Percentiles rank a stretch among this genome's conserved stretches.
These are phyloP conservation scores for Crotalus tigris DNA, from an alignment of 2,113 vertebrate species.

Conservation along the genomic window DNA sequence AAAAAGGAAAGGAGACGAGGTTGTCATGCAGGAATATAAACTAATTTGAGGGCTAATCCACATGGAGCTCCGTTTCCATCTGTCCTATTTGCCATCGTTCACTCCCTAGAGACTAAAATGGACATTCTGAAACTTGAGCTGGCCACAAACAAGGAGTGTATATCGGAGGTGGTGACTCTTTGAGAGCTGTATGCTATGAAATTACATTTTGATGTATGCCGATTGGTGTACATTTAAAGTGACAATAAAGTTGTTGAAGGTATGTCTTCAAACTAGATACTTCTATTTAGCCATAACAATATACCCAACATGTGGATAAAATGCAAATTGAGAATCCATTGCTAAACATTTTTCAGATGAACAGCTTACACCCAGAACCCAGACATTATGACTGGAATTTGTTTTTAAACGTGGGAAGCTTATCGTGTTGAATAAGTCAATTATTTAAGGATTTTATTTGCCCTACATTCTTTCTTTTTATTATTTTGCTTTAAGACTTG, in stretches of 20 bases:
- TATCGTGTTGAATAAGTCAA: constrained; percentile 9
- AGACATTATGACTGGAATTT: constrained; percentile 34
- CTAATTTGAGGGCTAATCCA: no score
- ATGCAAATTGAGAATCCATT: constrained; percentile 22
- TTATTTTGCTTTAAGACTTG: constrained; percentile 2
- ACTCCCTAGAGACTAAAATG: no score
- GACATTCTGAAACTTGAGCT: no score
- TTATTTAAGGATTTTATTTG: constrained; percentile 15
- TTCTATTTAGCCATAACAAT: constrained; percentile 50
- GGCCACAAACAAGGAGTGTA: no score
- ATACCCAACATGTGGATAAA: background rate
- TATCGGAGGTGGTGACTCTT: no score
- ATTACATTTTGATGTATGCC: no score
- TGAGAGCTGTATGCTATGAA: no score
- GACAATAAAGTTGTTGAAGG: background rate
- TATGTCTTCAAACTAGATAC: constrained; percentile 3
- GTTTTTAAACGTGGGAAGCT: constrained; percentile 36
- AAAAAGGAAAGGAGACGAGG: no score
- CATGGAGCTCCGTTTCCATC: no score
- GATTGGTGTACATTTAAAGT: no score
- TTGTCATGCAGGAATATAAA: no score
- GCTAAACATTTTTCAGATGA: constrained; percentile 5
- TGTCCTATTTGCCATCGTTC: no score
- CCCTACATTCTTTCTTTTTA: constrained; percentile 32
- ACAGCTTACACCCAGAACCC: constrained; percentile 23